These are phyloP conservation scores for Pandemis cinnamomeana DNA, from an alignment of 2,888 invertebrate species.

Conservation along the genomic window DNA sequence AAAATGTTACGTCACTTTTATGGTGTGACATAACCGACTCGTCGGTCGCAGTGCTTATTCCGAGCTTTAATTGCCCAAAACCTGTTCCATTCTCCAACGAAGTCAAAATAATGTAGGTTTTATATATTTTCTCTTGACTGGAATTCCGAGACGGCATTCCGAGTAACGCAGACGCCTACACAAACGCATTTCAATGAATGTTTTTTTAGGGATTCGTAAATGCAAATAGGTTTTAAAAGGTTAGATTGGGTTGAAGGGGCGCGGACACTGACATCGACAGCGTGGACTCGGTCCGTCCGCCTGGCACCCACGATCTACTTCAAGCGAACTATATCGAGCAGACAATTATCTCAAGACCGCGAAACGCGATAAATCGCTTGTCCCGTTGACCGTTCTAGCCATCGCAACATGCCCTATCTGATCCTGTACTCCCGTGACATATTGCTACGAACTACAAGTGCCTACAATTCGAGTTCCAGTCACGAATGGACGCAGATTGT, in stretches of 20 bases:
- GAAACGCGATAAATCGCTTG: slow-evolving; percentile 66
- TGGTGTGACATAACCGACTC: slow-evolving; percentile 24
- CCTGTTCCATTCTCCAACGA: slow-evolving; percentile 17
- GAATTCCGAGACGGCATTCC: background rate
- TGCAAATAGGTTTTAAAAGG: slow-evolving; percentile 15
- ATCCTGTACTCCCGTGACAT: slow-evolving; percentile 63
- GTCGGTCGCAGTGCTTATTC: slow-evolving; percentile 27
- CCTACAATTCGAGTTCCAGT: slow-evolving; percentile 50
- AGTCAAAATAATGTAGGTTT: slow-evolving; percentile 11
- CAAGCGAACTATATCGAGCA: slow-evolving; percentile 57
- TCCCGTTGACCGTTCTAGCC: slow-evolving; percentile 60
- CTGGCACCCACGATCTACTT: slow-evolving; percentile 67
- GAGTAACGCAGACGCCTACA: background rate
- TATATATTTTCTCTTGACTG: slow-evolving; percentile 4
- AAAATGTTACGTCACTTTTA: slow-evolving; percentile 34
- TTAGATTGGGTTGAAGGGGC: slow-evolving; percentile 10
- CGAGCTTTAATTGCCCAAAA: slow-evolving; percentile 26
- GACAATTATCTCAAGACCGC: slow-evolving; percentile 64
- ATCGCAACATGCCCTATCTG: slow-evolving; percentile 60
- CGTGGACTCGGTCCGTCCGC: slow-evolving; percentile 51
- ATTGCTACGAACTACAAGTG: slow-evolving; percentile 59
- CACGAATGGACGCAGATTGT: slow-evolving; percentile 50
- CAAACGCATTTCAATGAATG: slow-evolving; percentile 7
- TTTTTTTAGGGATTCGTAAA: slow-evolving; percentile 29
- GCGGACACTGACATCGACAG: slow-evolving; percentile 52